Evolutionary conservation across 2,113 vertebrate species (phyloP).

Genomic region (Mirza zaza): DNA sequence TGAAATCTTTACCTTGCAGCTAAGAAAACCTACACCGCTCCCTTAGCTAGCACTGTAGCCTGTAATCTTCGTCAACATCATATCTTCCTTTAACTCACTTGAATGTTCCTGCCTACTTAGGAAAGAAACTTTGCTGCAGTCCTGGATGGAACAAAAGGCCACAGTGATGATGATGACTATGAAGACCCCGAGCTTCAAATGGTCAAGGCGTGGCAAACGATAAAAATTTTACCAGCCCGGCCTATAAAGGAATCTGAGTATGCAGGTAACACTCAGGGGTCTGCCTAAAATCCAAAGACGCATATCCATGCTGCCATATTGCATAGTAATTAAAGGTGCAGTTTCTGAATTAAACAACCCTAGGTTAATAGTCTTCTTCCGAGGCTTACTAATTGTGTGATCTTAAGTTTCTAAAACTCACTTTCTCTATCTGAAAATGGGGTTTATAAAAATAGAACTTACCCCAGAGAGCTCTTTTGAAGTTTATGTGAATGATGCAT

Average conservation of each 20-base stretch:
- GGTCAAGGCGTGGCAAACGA: not conserved
- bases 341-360: not conserved
- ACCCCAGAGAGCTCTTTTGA: not conserved
- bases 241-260: slow-evolving; percentile 83
- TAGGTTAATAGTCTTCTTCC: not conserved
- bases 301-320: rapidly evolving
- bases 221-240: slow-evolving; percentile 80
- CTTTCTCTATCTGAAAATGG: not conserved
- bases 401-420: not conserved
- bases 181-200: slow-evolving; percentile 70
- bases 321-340: rapidly evolving
- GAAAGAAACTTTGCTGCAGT: slow-evolving; percentile 31
- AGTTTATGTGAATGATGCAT: rapidly evolving
- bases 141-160: not conserved
- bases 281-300: not conserved
- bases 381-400: not conserved
- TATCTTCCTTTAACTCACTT: not conserved
- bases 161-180: slow-evolving; percentile 44
- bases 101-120: slow-evolving; percentile 53
- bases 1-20: not conserved
- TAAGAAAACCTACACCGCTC: rapidly evolving
- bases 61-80: rapidly evolving
- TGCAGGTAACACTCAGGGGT: slow-evolving; percentile 74
- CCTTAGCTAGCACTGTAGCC: not conserved
- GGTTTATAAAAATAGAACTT: not conserved